These are phyloP conservation scores for Pterobdella sp. DNA, from an alignment of 2,888 invertebrate species.

Conservation along the genomic window DNA sequence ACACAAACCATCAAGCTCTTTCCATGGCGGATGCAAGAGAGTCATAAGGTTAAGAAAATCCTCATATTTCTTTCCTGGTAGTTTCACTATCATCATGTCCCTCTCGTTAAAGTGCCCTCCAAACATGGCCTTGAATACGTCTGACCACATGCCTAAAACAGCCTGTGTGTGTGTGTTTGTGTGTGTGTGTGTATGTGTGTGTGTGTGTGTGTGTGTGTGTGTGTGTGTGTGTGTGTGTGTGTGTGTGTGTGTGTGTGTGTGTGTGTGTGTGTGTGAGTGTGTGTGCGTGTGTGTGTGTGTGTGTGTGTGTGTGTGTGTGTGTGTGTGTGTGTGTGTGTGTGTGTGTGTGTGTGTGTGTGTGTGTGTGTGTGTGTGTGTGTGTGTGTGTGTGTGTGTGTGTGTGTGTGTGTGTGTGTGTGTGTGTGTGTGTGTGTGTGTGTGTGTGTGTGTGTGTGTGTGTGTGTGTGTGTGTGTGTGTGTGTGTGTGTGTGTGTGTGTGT, in stretches of 20 bases:
- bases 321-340: background rate
- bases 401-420: too few species aligned
- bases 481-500: too few species aligned
- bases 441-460: too few species aligned
- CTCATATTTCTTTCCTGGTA: slow-evolving; percentile 38
- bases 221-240: background rate
- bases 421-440: too few species aligned
- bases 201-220: background rate
- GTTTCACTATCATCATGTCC: slow-evolving; percentile 36
- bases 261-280: background rate
- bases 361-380: too few species aligned
- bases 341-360: background rate
- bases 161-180: slow-evolving; percentile 11
- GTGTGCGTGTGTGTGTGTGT: background rate
- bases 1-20: slow-evolving; percentile 36
- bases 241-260: background rate
- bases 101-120: slow-evolving; percentile 38
- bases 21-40: slow-evolving; percentile 39
- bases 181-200: background rate
- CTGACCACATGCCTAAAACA: slow-evolving; percentile 39
- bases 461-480: too few species aligned
- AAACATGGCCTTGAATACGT: slow-evolving; percentile 40
- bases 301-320: background rate
- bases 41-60: slow-evolving; percentile 36
- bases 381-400: too few species aligned